Evolutionary conservation across 1,140 invertebrate species (phyloP).

Genomic region (Nephotettix cincticeps): DNA sequence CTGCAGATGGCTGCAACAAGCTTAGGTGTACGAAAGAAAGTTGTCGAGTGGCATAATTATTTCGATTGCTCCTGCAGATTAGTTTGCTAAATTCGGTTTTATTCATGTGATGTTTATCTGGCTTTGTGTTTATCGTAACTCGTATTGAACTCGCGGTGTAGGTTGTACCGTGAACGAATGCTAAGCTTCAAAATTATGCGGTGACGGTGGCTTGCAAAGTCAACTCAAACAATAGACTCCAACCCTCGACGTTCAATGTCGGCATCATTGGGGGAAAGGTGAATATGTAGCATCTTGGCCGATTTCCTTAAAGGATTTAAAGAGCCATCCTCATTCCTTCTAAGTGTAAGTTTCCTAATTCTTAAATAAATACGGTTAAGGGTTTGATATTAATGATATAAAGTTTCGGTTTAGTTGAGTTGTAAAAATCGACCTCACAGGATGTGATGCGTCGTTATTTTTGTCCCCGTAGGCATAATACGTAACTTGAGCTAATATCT

Average conservation of each 20-base stretch:
- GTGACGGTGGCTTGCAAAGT: slow-evolving; percentile 24
- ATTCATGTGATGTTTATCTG: too few species aligned
- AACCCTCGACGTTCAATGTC: slow-evolving; percentile 26
- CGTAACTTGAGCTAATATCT: neutral
- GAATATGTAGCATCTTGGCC: slow-evolving; percentile 20
- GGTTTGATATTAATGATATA: neutral
- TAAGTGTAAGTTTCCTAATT: slow-evolving; percentile 6
- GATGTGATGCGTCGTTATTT: slow-evolving; percentile 28
- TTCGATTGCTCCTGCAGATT: neutral
- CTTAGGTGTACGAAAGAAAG: slow-evolving; percentile 7
- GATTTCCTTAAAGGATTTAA: neutral
- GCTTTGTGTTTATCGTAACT: too few species aligned
- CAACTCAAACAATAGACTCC: slow-evolving; percentile 24
- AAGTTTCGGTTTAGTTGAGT: neutral
- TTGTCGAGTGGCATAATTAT: slow-evolving; percentile 13
- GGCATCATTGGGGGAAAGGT: slow-evolving; percentile 23
- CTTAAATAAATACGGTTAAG: neutral
- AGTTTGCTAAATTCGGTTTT: too few species aligned
- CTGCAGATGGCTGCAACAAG: slow-evolving; percentile 13
- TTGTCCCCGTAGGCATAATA: slow-evolving; percentile 8
- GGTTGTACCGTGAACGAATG: neutral
- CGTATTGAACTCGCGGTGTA: neutral
- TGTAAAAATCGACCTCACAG: slow-evolving; percentile 18
- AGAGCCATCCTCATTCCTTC: slow-evolving; percentile 10
- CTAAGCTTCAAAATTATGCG: slow-evolving; percentile 16